Evolutionary conservation across 1,140 invertebrate genomes (phyloP).

Genomic region (Paracyclopina nana): DNA sequence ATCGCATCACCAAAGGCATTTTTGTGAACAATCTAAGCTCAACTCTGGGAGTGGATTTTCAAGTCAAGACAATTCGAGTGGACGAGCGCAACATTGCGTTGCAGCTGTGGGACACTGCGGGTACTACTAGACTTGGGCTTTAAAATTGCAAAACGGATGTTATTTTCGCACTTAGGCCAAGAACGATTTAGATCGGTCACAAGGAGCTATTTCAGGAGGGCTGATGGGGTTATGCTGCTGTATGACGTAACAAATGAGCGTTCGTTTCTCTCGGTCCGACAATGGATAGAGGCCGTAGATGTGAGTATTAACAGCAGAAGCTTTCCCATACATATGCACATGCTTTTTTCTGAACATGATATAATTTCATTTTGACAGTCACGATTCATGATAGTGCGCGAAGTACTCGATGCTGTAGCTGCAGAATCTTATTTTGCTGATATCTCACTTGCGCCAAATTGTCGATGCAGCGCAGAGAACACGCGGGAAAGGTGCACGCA

Average conservation of each 20-base stretch:
- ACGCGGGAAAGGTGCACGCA: too few species aligned
- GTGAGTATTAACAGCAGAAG: constrained; percentile 24
- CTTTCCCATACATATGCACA: too few species aligned
- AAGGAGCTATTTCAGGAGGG: constrained; percentile 45
- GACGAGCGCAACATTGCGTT: constrained; percentile 38
- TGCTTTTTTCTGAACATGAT: too few species aligned
- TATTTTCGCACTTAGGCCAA: constrained; percentile 26
- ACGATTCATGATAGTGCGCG: too few species aligned
- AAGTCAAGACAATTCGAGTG: constrained; percentile 38
- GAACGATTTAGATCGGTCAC: constrained; percentile 41
- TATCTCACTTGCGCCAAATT: too few species aligned
- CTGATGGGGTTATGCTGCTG: constrained; percentile 43
- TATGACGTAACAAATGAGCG: constrained; percentile 44
- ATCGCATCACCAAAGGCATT: constrained; percentile 37
- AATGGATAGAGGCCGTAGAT: constrained; percentile 39
- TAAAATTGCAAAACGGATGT: not conserved
- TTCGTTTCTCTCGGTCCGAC: constrained; percentile 39
- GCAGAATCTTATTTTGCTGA: too few species aligned
- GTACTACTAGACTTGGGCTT: constrained; percentile 22
- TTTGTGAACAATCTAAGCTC: constrained; percentile 37
- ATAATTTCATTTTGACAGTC: too few species aligned
- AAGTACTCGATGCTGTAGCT: too few species aligned
- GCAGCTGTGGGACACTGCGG: constrained; percentile 44
- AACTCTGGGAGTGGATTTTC: constrained; percentile 44
- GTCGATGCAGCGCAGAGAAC: too few species aligned